phyloP scores from a whole-genome alignment of 2,888 invertebrate species.

The Entomobrya multifasciata region DNA sequence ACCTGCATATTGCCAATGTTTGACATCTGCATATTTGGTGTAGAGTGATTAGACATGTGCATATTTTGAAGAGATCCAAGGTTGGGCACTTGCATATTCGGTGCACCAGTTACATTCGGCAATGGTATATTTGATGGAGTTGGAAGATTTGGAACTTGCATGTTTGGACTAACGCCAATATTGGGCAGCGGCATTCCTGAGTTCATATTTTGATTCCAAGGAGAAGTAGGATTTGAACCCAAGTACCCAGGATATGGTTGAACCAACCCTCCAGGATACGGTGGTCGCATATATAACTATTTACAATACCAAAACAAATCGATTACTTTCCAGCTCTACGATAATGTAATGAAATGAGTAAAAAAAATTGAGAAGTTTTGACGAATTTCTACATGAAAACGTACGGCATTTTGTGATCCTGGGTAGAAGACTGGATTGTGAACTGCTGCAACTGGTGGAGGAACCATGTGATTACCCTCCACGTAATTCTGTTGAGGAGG shows the following conservation, averaged over 20 bases:
- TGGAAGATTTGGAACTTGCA: too few species aligned
- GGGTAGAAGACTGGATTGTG: conserved; percentile 5
- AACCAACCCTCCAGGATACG: conserved; percentile 9
- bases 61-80: too few species aligned
- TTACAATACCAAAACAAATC: neutral
- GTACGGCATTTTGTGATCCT: conserved; percentile 22
- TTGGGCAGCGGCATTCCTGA: neutral
- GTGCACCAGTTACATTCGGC: too few species aligned
- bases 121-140: too few species aligned
- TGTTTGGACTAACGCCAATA: too few species aligned
- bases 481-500: conserved; percentile 6
- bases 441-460: neutral
- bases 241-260: neutral
- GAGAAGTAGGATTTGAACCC: neutral
- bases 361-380: too few species aligned
- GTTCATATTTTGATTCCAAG: conserved; percentile 35
- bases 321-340: too few species aligned
- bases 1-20: too few species aligned
- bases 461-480: neutral
- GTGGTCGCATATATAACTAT: conserved; percentile 27
- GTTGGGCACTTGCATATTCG: too few species aligned
- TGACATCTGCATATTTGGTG: neutral
- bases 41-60: too few species aligned
- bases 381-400: too few species aligned
- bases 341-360: too few species aligned